Evolutionary conservation across 1,140 invertebrate genomes (phyloP).

Genomic region (Campoletis sonorensis): DNA sequence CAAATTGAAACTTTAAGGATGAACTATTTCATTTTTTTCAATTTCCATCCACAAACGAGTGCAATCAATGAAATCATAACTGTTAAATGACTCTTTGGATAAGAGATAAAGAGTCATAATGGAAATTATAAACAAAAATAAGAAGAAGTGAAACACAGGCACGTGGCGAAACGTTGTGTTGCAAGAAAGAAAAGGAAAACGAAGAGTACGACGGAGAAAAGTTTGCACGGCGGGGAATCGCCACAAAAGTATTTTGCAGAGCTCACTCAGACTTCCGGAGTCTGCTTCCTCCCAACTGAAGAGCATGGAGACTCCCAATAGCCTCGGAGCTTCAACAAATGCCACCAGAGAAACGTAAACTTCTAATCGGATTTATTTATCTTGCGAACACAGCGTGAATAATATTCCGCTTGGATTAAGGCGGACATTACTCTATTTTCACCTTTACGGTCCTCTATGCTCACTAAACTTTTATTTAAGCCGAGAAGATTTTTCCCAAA

Average conservation of each 20-base stretch:
- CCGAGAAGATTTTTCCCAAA: neutral
- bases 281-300: neutral
- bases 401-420: conserved; percentile 16
- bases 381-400: conserved; percentile 19
- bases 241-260: neutral
- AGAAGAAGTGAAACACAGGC: neutral
- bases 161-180: neutral
- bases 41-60: too few species aligned
- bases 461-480: neutral
- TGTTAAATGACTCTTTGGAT: neutral
- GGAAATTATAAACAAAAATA: neutral
- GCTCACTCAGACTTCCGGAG: neutral
- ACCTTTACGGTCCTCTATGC: neutral
- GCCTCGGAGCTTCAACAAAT: neutral
- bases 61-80: too few species aligned
- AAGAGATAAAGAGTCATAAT: neutral
- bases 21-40: too few species aligned
- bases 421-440: neutral
- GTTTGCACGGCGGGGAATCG: neutral
- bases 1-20: too few species aligned
- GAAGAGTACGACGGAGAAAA: neutral
- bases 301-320: neutral
- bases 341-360: conserved; percentile 1
- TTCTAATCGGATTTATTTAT: conserved; percentile 25
- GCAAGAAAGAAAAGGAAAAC: neutral